Conservation (phyloP, 2,113 vertebrate species). For the Zapus hudsonius region DNA sequence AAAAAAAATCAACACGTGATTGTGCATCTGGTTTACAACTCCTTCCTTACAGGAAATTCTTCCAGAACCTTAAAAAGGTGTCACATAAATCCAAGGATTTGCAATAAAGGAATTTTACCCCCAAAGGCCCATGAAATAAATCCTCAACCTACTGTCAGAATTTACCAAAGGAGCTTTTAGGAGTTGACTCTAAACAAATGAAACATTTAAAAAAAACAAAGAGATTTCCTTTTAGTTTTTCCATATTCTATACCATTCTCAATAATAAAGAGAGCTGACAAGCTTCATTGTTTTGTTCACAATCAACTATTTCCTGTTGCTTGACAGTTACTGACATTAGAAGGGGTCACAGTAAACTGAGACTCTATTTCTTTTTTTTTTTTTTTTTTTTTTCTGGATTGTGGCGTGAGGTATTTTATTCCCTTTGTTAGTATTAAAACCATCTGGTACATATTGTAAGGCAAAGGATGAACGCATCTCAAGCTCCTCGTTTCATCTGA, state of each 20-base stretch:
- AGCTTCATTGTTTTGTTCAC: constrained; percentile 50
- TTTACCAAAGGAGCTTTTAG: neutral
- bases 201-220: constrained; percentile 56
- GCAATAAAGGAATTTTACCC: constrained; percentile 14
- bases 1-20: neutral
- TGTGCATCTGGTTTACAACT: neutral
- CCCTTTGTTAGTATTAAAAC: too few species aligned
- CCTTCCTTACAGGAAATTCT: neutral
- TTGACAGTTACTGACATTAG: constrained; percentile 30
- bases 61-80: neutral
- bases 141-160: constrained; percentile 46
- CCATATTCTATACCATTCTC: constrained; percentile 17
- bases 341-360: constrained; percentile 23
- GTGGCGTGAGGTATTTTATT: too few species aligned
- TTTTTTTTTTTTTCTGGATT: too few species aligned
- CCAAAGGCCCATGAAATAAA: constrained; percentile 17
- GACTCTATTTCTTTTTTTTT: constrained; percentile 28
- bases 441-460: too few species aligned
- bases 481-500: too few species aligned
- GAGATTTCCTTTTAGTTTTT: constrained; percentile 30
- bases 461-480: too few species aligned
- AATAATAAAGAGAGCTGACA: constrained; percentile 20
- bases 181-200: constrained; percentile 30
- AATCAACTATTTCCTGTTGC: constrained; percentile 42
- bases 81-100: neutral